These are phyloP conservation scores for Dendrolimus punctatus DNA, from an alignment of 1,140 invertebrate genomes.

Conservation along the genomic window DNA sequence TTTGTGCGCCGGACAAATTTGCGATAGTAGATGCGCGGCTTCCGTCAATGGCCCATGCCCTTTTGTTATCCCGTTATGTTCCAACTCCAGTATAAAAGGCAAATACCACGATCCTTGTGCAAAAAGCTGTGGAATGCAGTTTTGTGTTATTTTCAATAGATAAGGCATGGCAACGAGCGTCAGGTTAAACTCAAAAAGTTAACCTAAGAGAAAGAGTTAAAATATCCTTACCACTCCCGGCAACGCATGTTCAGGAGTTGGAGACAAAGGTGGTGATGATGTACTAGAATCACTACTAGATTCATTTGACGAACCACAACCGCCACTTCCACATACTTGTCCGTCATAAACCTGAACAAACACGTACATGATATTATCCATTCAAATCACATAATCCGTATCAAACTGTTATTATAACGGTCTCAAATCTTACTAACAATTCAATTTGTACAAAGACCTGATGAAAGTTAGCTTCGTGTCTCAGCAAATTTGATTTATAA, in stretches of 20 bases:
- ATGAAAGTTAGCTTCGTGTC: too few relatives aligned
- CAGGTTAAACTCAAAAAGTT: too few relatives aligned
- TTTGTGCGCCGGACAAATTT: conserved; percentile 90
- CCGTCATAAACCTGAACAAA: conserved; percentile 49
- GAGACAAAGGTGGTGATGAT: conserved; percentile 89
- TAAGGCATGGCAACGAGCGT: too few relatives aligned
- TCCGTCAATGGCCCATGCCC: conserved; percentile 87
- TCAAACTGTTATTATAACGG: too few relatives aligned
- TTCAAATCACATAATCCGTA: too few relatives aligned
- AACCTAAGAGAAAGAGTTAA: too few relatives aligned
- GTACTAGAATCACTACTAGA: conserved; percentile 91
- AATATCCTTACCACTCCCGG: conserved; percentile 88
- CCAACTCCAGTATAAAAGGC: conserved; percentile 92
- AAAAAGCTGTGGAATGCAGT: conserved; percentile 54
- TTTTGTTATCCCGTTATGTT: conserved; percentile 89
- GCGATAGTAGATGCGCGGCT: conserved; percentile 88
- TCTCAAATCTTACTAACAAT: too few relatives aligned
- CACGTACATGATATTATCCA: too few relatives aligned
- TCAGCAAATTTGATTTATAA: too few relatives aligned
- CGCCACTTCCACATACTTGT: conserved; percentile 56
- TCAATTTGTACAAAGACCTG: too few relatives aligned
- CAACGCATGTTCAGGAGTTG: conserved; percentile 88
- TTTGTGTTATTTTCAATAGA: background rate
- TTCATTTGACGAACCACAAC: conserved; percentile 73
- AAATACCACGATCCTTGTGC: conserved; percentile 87